Conservation (phyloP, 1,140 invertebrate genomes). For the Whitmania pigra region DNA sequence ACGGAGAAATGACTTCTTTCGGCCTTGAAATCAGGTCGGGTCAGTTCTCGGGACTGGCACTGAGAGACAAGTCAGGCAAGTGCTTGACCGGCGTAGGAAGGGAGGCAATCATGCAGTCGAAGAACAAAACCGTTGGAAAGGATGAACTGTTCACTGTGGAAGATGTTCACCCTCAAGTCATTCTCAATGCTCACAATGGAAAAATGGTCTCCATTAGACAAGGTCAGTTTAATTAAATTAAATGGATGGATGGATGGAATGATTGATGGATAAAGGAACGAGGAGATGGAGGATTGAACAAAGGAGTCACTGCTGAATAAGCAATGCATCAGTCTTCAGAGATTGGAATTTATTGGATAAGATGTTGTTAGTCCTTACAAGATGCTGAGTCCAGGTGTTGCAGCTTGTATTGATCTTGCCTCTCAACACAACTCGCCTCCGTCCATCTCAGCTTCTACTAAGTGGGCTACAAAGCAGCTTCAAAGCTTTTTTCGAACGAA, state of each 20-base stretch:
- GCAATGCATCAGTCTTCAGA: background rate
- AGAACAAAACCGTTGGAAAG: conserved; percentile 78
- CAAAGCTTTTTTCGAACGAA: too few relatives aligned
- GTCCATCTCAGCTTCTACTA: too few relatives aligned
- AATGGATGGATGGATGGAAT: conserved; percentile 2
- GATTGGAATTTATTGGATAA: background rate
- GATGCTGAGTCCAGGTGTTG: too few relatives aligned
- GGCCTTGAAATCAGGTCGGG: conserved; percentile 87
- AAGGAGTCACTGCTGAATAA: background rate
- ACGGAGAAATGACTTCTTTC: conserved; percentile 73
- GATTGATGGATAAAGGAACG: background rate
- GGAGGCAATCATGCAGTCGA: conserved; percentile 80
- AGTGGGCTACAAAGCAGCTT: too few relatives aligned
- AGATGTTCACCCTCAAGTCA: conserved; percentile 84
- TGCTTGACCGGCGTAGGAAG: conserved; percentile 90
- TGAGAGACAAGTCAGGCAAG: conserved; percentile 55
- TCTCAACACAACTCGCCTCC: too few relatives aligned
- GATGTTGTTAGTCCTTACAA: too few relatives aligned
- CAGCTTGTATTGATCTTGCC: too few relatives aligned
- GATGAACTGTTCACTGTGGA: conserved; percentile 92
- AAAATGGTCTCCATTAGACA: conserved; percentile 94
- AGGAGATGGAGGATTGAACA: background rate
- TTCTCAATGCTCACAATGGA: conserved; percentile 77
- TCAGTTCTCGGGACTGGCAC: conserved; percentile 42
- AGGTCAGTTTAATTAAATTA: conserved; percentile 51